Conservation (phyloP, 2,888 invertebrate species). For the Magallana nippona region DNA sequence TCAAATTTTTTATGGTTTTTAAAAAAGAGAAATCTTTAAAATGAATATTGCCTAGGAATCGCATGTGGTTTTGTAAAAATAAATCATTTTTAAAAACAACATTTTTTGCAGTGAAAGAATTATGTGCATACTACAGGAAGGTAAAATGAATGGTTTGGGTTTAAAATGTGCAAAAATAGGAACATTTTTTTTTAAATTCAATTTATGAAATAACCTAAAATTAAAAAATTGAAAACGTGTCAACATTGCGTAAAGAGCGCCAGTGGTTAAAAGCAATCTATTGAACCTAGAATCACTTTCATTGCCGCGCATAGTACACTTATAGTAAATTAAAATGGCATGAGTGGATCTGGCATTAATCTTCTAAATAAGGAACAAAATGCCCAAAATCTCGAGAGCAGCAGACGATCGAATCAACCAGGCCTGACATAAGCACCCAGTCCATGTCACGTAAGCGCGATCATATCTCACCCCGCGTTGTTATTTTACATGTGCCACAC, state of each 20-base stretch:
- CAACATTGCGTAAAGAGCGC: not conserved
- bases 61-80: no score
- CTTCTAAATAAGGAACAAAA: slow-evolving; percentile 23
- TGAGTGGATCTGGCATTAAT: not conserved
- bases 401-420: slow-evolving; percentile 19
- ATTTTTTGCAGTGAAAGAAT: no score
- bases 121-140: no score
- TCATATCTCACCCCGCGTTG: slow-evolving; percentile 8
- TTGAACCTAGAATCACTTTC: slow-evolving; percentile 4
- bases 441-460: slow-evolving; percentile 14
- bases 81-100: no score
- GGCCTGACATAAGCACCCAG: slow-evolving; percentile 3
- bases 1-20: not conserved
- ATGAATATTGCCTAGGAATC: no score
- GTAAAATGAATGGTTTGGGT: no score
- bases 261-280: not conserved
- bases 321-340: slow-evolving; percentile 12
- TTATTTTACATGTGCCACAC: slow-evolving; percentile 22
- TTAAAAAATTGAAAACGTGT: not conserved
- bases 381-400: slow-evolving; percentile 8
- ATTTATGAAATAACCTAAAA: not conserved
- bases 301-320: not conserved
- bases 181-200: no score
- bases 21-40: no score
- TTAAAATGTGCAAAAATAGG: no score